These are phyloP conservation scores for Probaryconus sp. DNA, from an alignment of 1,140 invertebrate species.

Conservation along the genomic window DNA sequence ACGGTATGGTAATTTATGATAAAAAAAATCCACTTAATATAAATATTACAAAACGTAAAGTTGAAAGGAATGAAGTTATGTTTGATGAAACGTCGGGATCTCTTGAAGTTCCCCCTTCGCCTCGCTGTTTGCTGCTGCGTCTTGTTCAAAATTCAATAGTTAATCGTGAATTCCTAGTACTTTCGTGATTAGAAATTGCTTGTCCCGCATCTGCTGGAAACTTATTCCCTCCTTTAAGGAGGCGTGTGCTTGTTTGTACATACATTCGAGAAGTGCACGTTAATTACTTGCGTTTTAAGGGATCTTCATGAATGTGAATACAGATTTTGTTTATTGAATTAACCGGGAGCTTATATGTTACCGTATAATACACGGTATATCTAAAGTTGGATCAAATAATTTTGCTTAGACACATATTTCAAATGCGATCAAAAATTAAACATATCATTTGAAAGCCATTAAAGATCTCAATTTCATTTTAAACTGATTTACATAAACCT, in stretches of 20 bases:
- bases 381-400: no score
- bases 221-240: constrained; percentile 35
- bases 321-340: no score
- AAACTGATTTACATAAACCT: no score
- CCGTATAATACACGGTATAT: no score
- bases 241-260: constrained; percentile 44
- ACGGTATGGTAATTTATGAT: no score
- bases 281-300: constrained; percentile 42
- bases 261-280: constrained; percentile 33
- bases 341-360: no score
- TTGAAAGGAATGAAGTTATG: constrained; percentile 1
- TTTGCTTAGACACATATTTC: no score
- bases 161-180: constrained; percentile 53
- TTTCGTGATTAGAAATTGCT: constrained; percentile 54
- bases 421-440: no score
- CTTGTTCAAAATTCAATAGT: constrained; percentile 51
- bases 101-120: constrained; percentile 23
- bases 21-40: neutral
- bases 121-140: constrained; percentile 16
- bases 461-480: no score
- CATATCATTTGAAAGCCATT: no score
- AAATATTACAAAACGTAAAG: neutral
- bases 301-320: constrained; percentile 5
- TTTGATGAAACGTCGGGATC: neutral
- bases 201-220: constrained; percentile 52